phyloP scores from a whole-genome alignment of 2,888 invertebrate genomes.

The Cyaniris semiargus region DNA sequence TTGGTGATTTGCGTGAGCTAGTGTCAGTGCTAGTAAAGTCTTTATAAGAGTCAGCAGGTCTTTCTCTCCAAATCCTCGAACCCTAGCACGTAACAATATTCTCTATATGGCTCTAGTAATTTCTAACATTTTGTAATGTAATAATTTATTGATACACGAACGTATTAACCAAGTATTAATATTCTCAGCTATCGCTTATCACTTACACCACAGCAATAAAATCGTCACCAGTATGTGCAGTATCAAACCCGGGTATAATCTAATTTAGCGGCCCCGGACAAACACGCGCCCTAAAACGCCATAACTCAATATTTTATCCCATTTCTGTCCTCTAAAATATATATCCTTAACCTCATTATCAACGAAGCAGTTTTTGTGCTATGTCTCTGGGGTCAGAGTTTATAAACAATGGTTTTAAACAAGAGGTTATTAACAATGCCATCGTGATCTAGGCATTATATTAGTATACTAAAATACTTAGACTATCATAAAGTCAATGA shows the following conservation, averaged over 20 bases:
- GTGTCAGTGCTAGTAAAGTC: no score
- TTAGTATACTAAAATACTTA: background rate
- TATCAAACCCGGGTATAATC: background rate
- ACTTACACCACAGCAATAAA: background rate
- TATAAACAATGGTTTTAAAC: background rate
- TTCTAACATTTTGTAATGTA: no score
- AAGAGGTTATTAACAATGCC: background rate
- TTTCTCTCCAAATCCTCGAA: no score
- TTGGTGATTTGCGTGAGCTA: no score
- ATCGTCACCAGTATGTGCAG: background rate
- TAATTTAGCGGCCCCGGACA: background rate
- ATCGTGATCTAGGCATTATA: background rate
- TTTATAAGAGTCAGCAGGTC: no score
- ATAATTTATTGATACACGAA: no score
- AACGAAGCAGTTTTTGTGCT: background rate
- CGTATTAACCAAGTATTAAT: no score
- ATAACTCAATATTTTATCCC: conserved; percentile 9
- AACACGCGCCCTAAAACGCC: conserved; percentile 3
- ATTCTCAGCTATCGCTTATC: background rate
- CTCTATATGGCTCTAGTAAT: no score
- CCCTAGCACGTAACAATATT: no score
- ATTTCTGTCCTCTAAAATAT: background rate
- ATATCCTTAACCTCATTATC: conserved; percentile 1
- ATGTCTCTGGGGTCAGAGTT: background rate
- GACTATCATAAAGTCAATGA: background rate